phyloP scores from a whole-genome alignment of 2,113 vertebrate genomes.

The Barnardius zonarius region DNA sequence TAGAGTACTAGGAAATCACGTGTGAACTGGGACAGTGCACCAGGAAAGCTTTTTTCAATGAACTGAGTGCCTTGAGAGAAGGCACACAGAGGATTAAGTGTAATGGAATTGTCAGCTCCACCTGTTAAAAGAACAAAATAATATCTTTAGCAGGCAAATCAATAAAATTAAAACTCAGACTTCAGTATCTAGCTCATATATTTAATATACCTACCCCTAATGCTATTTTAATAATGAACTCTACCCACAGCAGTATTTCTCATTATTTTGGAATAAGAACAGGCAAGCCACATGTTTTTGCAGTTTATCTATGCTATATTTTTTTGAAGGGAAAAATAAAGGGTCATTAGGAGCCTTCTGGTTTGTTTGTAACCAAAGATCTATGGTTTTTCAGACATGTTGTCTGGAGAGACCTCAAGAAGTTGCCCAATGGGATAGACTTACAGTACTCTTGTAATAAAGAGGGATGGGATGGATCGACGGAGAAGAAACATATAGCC shows the following conservation, averaged over 20 bases:
- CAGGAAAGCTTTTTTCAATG: conserved; percentile 83
- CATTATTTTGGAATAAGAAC: not conserved
- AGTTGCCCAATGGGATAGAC: not conserved
- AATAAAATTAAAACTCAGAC: not conserved
- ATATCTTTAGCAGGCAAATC: not conserved
- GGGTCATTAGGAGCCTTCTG: not conserved
- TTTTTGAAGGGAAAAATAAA: not conserved
- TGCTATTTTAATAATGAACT: not conserved
- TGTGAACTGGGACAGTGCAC: conserved; percentile 80
- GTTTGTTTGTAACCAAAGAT: not conserved
- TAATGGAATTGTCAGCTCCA: conserved; percentile 10
- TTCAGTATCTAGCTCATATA: not conserved
- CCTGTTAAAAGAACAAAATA: conserved; percentile 59
- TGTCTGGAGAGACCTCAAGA: not conserved
- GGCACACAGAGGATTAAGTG: conserved; percentile 63
- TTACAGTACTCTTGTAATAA: not conserved
- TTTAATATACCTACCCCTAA: not conserved
- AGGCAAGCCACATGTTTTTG: not conserved
- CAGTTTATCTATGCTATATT: not conserved
- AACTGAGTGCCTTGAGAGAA: conserved; percentile 77
- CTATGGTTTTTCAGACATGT: not conserved
- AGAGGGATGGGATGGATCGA: not conserved
- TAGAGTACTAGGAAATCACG: conserved; percentile 86
- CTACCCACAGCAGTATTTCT: not conserved
- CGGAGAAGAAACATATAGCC: not conserved